Evolutionary conservation across 1,140 invertebrate genomes (phyloP).

Genomic region (Drosophila varians): DNA sequence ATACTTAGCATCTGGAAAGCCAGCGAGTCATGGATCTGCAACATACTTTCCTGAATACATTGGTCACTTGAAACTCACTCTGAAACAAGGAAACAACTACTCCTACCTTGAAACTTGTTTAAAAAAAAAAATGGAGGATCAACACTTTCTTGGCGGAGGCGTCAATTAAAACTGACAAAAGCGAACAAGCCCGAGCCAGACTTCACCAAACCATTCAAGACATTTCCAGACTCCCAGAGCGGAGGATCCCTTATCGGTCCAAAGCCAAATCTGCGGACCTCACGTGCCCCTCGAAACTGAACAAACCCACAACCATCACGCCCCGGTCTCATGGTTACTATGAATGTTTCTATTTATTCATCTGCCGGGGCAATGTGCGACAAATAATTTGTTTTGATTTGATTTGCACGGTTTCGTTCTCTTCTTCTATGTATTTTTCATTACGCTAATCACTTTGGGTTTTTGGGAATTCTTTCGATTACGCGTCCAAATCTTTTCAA

Average conservation of each 20-base stretch:
- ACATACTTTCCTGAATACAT: no score
- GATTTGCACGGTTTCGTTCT: slow-evolving; percentile 35
- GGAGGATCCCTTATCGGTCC: slow-evolving; percentile 26
- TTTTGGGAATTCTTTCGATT: slow-evolving; percentile 27
- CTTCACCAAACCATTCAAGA: slow-evolving; percentile 36
- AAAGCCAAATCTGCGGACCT: slow-evolving; percentile 26
- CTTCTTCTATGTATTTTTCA: slow-evolving; percentile 14
- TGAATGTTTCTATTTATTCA: neutral
- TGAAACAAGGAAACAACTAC: neutral
- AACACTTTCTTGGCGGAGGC: slow-evolving; percentile 12
- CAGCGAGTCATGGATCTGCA: no score
- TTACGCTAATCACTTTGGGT: slow-evolving; percentile 11
- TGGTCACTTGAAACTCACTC: slow-evolving; percentile 54
- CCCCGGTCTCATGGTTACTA: slow-evolving; percentile 43
- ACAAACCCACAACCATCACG: slow-evolving; percentile 38
- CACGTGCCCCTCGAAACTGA: slow-evolving; percentile 51
- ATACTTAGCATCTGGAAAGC: neutral
- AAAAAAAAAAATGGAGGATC: slow-evolving; percentile 10
- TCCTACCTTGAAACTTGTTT: neutral
- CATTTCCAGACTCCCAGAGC: slow-evolving; percentile 32
- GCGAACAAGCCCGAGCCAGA: slow-evolving; percentile 15
- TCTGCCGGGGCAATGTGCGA: slow-evolving; percentile 37
- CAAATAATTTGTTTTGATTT: slow-evolving; percentile 53
- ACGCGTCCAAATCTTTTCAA: slow-evolving; percentile 24
- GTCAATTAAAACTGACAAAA: slow-evolving; percentile 15